phyloP scores from a whole-genome alignment of 2,113 vertebrate genomes.

The Tympanuchus pallidicinctus region DNA sequence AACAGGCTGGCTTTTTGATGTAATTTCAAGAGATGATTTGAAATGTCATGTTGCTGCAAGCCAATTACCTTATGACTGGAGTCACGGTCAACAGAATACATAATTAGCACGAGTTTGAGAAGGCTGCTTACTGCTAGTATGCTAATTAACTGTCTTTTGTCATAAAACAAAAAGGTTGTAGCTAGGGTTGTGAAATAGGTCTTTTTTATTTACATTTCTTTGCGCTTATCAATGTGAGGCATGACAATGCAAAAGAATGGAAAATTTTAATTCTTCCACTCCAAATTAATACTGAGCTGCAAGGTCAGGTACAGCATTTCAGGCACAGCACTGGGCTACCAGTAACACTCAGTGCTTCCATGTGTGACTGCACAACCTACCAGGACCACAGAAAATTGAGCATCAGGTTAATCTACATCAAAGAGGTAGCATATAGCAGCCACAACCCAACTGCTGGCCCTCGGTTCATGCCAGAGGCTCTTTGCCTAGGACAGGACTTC shows the following conservation, averaged over 20 bases:
- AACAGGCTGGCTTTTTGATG: constrained; percentile 89
- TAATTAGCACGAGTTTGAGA: constrained; percentile 89
- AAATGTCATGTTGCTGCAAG: constrained; percentile 93
- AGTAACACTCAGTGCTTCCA: not conserved
- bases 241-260: constrained; percentile 83
- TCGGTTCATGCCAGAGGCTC: not conserved
- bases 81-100: constrained; percentile 89
- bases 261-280: constrained; percentile 77
- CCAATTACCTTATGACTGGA: constrained; percentile 92
- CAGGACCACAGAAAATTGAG: not conserved
- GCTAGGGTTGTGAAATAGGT: constrained; percentile 78
- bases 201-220: constrained; percentile 86
- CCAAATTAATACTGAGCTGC: constrained; percentile 59
- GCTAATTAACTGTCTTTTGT: constrained; percentile 90
- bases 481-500: not conserved
- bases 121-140: constrained; percentile 86
- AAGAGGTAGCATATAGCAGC: not conserved
- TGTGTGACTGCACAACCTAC: not conserved
- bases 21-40: constrained; percentile 95
- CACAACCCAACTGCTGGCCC: not conserved
- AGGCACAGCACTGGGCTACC: not conserved
- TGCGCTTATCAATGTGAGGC: constrained; percentile 78
- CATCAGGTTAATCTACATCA: not conserved
- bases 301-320: constrained; percentile 65
- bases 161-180: constrained; percentile 86